Evolutionary conservation across 2,888 invertebrate species (phyloP), one percentile per base, ranked within the genome.

Genomic region (Luperina testacea): DNA sequence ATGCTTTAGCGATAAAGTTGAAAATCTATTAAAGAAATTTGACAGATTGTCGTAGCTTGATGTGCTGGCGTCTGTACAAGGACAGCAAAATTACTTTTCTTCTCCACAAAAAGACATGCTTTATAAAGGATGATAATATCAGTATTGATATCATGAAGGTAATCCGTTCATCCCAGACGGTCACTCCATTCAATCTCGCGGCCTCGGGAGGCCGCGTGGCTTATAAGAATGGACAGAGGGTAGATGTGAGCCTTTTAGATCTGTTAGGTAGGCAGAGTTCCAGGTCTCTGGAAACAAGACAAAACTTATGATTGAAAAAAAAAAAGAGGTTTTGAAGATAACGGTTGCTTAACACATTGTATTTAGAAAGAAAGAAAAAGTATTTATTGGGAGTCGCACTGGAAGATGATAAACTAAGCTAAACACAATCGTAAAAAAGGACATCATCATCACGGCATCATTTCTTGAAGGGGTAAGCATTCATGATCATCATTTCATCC

Each of bases 161-260:
- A 87, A 85, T 84, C 71, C 64, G 51, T n/a, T 73, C 72, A 57
- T 75, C 61, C 72, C 75, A 76, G 81, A 75, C 85, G 81, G 68
- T 81, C 81, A 67, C 59, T 17, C 24, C 27, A 74, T 84, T 79
- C 87, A 87, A 80, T 75, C 85, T 73, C 72, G 71, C 61, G 72
- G 87, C 45, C 85, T 75, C 85, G 53, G 48, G 85, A 85, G 85
- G 75, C 64, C 51, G 65, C 51, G 65, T 13, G 82, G 88, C 73
- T 80, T 85, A 85, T 24, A 59, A 67, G 38, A 57, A 27, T 76
- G 84, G 88, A 74, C 84, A 53, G 7, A 67, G 38, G 51, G n/a
- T 63, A 69, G 42, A 38, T 48, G 27, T n/a, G 15, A 69, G 78
- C 57, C 51, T 72, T 9, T 32, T 86, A 86, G 38, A 48, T 65